Conservation (phyloP, 1,140 invertebrate species). For the Aphelenchoides besseyi region DNA sequence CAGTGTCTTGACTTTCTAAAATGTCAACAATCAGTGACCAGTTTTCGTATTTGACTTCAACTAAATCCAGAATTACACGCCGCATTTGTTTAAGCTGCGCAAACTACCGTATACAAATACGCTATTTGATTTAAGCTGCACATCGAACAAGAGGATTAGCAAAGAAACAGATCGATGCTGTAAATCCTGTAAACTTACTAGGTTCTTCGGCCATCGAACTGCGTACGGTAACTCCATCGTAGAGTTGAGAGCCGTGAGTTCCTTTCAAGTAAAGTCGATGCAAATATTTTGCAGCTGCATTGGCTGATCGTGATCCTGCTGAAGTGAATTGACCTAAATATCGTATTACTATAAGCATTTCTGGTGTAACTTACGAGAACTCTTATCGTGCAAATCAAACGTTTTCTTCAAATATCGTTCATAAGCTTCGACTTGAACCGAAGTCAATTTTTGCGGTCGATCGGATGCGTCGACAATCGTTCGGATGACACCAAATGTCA, state of each 20-base stretch:
- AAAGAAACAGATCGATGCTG: too few species aligned
- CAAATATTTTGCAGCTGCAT: constrained; percentile 1
- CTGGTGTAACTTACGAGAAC: too few species aligned
- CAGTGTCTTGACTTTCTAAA: background rate
- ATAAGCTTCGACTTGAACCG: background rate
- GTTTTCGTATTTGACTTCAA: background rate
- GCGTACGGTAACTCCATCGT: constrained; percentile 7
- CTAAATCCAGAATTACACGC: background rate
- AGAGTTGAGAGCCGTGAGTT: background rate
- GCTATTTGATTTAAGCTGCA: too few species aligned
- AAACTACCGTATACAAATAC: too few species aligned
- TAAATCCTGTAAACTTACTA: background rate
- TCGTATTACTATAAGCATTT: too few species aligned
- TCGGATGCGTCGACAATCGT: background rate
- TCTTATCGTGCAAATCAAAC: too few species aligned
- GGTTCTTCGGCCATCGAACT: background rate
- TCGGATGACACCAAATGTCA: too few species aligned
- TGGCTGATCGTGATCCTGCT: background rate
- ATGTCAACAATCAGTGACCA: too few species aligned
- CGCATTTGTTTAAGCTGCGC: background rate
- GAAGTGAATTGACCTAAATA: too few species aligned
- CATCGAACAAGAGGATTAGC: too few species aligned
- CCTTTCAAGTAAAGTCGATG: background rate
- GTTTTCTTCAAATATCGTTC: background rate
- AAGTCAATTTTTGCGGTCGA: background rate